Conservation (phyloP, 1,140 invertebrate species). For the Agrypnia vestita region DNA sequence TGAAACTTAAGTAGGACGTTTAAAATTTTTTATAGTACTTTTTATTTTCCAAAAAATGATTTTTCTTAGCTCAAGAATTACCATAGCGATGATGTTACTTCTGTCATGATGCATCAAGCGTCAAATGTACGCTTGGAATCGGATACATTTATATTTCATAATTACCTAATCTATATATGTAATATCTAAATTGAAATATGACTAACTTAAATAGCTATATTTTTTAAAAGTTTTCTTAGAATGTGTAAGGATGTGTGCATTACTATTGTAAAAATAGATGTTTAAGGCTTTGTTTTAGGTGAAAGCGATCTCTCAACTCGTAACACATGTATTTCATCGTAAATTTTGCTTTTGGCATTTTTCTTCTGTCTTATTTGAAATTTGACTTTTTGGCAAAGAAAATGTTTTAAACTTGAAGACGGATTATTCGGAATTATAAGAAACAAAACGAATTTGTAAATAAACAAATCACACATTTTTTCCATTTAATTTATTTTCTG, state of each 20-base stretch:
- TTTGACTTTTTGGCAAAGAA: slow-evolving; percentile 17
- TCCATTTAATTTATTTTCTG: slow-evolving; percentile 53
- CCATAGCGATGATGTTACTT: background rate
- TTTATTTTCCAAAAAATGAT: no score
- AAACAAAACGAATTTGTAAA: background rate
- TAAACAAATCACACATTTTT: slow-evolving; percentile 15
- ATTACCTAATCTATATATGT: slow-evolving; percentile 12
- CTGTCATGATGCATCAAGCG: background rate
- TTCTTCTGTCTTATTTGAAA: slow-evolving; percentile 15
- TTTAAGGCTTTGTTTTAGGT: slow-evolving; percentile 43
- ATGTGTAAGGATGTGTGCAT: slow-evolving; percentile 22
- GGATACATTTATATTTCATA: slow-evolving; percentile 32
- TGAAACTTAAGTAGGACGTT: background rate
- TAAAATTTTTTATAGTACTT: background rate
- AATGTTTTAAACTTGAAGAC: slow-evolving; percentile 15
- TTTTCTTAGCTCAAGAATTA: background rate
- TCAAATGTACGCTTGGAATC: slow-evolving; percentile 24
- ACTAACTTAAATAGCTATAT: slow-evolving; percentile 38
- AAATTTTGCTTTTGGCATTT: slow-evolving; percentile 34
- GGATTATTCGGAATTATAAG: slow-evolving; percentile 10
- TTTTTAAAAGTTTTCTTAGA: slow-evolving; percentile 42
- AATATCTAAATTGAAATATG: slow-evolving; percentile 24
- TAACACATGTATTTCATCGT: slow-evolving; percentile 17
- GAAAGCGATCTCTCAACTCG: slow-evolving; percentile 47
- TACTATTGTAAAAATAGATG: background rate